Conservation (phyloP, 2,888 invertebrate species). For the Hoplodrina blanda region DNA sequence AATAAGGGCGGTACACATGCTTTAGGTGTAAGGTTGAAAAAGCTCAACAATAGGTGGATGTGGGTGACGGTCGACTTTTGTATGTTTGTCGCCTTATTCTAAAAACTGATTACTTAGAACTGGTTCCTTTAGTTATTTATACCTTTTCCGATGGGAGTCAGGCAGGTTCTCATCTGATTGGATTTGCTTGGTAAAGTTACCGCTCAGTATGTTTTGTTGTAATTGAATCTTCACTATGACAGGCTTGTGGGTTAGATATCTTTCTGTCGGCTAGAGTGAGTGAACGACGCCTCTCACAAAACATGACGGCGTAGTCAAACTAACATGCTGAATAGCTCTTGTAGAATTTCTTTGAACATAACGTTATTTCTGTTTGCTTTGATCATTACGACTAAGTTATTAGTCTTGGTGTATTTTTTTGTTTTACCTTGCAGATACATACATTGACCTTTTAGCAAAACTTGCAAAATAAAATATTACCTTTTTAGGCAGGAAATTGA, state of each 20-base stretch:
- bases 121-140: slow-evolving; percentile 1
- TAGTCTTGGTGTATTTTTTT: no score
- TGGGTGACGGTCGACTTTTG: slow-evolving; percentile 10
- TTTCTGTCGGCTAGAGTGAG: no score
- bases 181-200: slow-evolving; percentile 10
- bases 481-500: slow-evolving; percentile 25
- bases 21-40: slow-evolving; percentile 23
- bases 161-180: slow-evolving; percentile 5
- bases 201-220: slow-evolving; percentile 5
- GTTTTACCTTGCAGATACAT: not conserved
- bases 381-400: no score
- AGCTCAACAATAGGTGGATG: slow-evolving; percentile 24
- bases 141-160: not conserved
- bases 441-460: not conserved
- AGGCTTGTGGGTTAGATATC: not conserved
- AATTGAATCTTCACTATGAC: not conserved
- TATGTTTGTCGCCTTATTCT: slow-evolving; percentile 18
- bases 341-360: not conserved
- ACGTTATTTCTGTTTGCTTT: not conserved
- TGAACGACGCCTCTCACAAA: not conserved
- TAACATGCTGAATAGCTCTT: not conserved
- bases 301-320: not conserved
- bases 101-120: slow-evolving; percentile 19
- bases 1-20: slow-evolving; percentile 49
- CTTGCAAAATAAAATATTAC: not conserved